Percentiles rank a stretch among this genome's conserved stretches.
phyloP scores from a whole-genome alignment of 2,113 vertebrate species.

The Eptesicus fuscus region DNA sequence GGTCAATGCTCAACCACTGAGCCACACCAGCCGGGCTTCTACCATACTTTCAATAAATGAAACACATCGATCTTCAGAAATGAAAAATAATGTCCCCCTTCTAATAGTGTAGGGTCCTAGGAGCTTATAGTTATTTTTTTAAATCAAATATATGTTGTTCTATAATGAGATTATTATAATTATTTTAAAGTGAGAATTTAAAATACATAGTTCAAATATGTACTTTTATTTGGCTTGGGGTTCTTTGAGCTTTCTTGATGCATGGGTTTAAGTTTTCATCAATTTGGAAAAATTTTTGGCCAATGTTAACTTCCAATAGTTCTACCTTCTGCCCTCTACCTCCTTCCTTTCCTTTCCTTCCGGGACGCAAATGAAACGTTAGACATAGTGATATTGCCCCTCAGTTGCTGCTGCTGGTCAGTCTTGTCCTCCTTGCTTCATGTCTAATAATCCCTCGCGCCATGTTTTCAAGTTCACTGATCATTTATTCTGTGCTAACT shows the following conservation, averaged over 20 bases:
- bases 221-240: not conserved
- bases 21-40: too few species aligned
- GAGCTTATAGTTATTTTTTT: not conserved
- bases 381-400: not conserved
- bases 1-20: too few species aligned
- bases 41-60: not conserved
- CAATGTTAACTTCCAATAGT: not conserved
- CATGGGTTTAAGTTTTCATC: not conserved
- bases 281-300: not conserved
- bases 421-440: not conserved
- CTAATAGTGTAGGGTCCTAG: not conserved
- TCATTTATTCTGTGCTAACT: not conserved
- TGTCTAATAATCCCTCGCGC: not conserved
- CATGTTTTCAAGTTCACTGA: not conserved
- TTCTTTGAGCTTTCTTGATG: not conserved
- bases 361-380: not conserved
- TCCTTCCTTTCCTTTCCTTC: not conserved
- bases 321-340: not conserved
- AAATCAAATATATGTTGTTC: not conserved
- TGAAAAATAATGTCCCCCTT: not conserved
- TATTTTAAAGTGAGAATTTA: not conserved
- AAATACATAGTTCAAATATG: not conserved
- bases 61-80: not conserved
- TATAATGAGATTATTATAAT: not conserved
- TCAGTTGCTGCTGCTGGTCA: not conserved